A percentile compares a stretch with the other conserved stretches of the same genome.
Conservation (phyloP, 1,140 invertebrate genomes). For the Maniola jurtina region DNA sequence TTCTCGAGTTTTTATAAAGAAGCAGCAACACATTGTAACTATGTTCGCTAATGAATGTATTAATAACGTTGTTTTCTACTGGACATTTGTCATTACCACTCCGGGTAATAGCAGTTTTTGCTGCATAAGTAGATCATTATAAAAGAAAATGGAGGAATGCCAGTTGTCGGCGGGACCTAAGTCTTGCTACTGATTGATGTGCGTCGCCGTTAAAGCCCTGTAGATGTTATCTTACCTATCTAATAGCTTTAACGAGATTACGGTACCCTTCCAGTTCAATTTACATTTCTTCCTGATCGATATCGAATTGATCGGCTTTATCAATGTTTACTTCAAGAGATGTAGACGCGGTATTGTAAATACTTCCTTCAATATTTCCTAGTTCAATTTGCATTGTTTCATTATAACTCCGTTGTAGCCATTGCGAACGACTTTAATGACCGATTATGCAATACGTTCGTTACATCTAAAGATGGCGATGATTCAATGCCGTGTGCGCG, state of each 20-base stretch:
- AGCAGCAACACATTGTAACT: constrained; percentile 14
- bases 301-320: constrained; percentile 32
- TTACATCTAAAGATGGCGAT: constrained; percentile 49
- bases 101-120: constrained; percentile 36
- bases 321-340: constrained; percentile 25
- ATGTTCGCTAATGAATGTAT: constrained; percentile 28
- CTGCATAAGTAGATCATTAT: constrained; percentile 45
- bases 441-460: constrained; percentile 50
- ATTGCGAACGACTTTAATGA: constrained; percentile 51
- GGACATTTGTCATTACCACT: constrained; percentile 34
- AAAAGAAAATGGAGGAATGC: constrained; percentile 41
- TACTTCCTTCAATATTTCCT: constrained; percentile 22
- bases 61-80: constrained; percentile 36
- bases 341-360: constrained; percentile 24
- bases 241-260: constrained; percentile 71
- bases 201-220: constrained; percentile 52
- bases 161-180: constrained; percentile 31
- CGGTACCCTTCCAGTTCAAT: constrained; percentile 57
- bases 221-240: constrained; percentile 59
- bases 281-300: constrained; percentile 56
- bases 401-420: constrained; percentile 25
- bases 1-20: constrained; percentile 11
- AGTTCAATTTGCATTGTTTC: constrained; percentile 30
- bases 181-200: constrained; percentile 63
- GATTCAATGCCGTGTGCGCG: constrained; percentile 46